Conservation (phyloP, 1,140 invertebrate species). For the Ips nitidus region DNA sequence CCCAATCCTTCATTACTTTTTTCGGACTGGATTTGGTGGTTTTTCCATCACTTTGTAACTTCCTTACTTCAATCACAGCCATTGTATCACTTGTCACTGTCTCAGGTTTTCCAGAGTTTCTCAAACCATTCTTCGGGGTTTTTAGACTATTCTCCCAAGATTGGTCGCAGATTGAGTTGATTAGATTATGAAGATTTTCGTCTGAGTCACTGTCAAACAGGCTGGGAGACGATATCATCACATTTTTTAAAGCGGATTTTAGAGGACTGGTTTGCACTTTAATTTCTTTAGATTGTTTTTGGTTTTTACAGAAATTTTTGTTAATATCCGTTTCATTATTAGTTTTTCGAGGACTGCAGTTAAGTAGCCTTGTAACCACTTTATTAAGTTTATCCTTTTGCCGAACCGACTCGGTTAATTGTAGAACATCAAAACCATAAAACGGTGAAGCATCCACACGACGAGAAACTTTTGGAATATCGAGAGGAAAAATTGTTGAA, state of each 20-base stretch:
- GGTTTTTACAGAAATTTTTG: constrained; percentile 1
- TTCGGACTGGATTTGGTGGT: background rate
- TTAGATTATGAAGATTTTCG: constrained; percentile 5
- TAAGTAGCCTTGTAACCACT: background rate
- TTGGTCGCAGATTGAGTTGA: constrained; percentile 8
- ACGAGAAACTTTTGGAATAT: too few species aligned
- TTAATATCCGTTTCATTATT: constrained; percentile 12
- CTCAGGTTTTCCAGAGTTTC: constrained; percentile 10
- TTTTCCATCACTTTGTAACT: background rate
- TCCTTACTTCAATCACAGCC: background rate
- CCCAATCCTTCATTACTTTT: background rate
- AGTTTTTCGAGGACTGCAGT: background rate
- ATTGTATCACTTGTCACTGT: constrained; percentile 11
- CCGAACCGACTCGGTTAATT: too few species aligned
- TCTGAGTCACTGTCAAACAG: constrained; percentile 7
- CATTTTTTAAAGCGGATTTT: too few species aligned
- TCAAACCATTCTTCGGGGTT: constrained; percentile 1
- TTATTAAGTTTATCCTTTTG: too few species aligned
- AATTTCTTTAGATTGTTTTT: too few species aligned
- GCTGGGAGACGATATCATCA: too few species aligned
- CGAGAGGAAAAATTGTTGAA: too few species aligned
- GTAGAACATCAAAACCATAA: too few species aligned
- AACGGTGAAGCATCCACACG: too few species aligned
- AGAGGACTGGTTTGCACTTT: too few species aligned
- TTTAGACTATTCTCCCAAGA: background rate